Conservation (phyloP, 1,140 invertebrate species). For the Caerostris darwini region DNA sequence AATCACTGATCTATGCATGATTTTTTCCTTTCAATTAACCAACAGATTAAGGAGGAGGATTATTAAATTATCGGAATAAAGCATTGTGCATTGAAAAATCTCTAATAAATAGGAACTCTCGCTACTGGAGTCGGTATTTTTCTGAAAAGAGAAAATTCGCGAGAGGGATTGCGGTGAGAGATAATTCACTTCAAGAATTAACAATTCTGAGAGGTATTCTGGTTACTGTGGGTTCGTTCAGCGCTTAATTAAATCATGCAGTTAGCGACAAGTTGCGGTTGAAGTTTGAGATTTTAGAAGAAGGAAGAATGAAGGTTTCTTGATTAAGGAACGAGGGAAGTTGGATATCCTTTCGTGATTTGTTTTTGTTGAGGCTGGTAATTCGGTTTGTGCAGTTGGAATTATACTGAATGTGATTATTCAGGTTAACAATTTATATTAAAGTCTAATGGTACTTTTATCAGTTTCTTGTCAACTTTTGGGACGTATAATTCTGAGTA, state of each 20-base stretch:
- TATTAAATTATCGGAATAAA: not conserved
- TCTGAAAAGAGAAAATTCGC: not conserved
- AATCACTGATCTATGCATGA: too few relatives aligned
- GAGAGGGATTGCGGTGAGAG: not conserved
- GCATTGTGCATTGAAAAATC: not conserved
- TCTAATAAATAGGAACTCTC: not conserved
- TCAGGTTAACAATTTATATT: too few relatives aligned
- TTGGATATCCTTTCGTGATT: not conserved
- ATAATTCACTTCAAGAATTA: not conserved
- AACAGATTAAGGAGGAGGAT: not conserved
- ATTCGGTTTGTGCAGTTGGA: too few relatives aligned
- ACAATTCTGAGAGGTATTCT: not conserved
- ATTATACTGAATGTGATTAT: too few relatives aligned
- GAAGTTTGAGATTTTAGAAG: not conserved
- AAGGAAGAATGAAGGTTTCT: not conserved
- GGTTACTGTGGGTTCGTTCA: not conserved
- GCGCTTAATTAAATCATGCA: conserved; percentile 8
- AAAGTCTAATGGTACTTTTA: too few relatives aligned
- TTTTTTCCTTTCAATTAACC: not conserved
- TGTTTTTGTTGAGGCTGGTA: not conserved
- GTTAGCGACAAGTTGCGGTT: not conserved
- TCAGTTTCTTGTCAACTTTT: too few relatives aligned
- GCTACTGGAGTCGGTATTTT: not conserved
- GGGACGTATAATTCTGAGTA: too few relatives aligned
- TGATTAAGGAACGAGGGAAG: not conserved